phyloP scores from a whole-genome alignment of 2,113 vertebrate species.

The Ailurus styani region DNA sequence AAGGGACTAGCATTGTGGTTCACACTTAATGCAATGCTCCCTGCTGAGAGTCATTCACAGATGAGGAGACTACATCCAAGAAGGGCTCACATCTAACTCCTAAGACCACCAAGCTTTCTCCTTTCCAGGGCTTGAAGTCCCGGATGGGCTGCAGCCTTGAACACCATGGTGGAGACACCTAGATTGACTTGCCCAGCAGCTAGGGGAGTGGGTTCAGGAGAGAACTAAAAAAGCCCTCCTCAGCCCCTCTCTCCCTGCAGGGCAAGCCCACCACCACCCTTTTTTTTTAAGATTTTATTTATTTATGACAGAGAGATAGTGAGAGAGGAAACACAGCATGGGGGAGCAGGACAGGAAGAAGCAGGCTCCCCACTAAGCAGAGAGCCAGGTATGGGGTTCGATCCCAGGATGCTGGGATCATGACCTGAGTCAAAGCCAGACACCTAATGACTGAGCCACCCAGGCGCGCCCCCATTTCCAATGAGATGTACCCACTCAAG shows the following conservation, averaged over 20 bases:
- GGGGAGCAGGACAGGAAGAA: too few species aligned
- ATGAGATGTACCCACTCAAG: not conserved
- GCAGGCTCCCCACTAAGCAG: too few species aligned
- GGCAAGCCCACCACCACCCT: not conserved
- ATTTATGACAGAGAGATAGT: too few species aligned
- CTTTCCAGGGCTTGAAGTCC: not conserved
- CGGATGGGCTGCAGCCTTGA: not conserved
- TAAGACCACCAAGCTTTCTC: not conserved
- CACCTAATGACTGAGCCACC: too few species aligned
- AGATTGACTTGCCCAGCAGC: not conserved
- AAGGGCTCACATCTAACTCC: not conserved
- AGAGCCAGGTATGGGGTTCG: too few species aligned
- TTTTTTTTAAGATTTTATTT: too few species aligned
- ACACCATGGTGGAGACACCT: not conserved
- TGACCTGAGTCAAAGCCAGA: too few species aligned
- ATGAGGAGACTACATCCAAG: not conserved
- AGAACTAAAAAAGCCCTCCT: not conserved
- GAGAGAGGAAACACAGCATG: too few species aligned
- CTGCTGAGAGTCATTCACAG: not conserved
- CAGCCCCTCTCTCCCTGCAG: not conserved
- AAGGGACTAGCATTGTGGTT: not conserved
- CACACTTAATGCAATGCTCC: too few species aligned
- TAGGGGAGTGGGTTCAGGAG: not conserved
- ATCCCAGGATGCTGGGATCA: too few species aligned
- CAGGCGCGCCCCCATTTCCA: not conserved